Conservation (phyloP, 1,140 invertebrate species). For the Olivierus martensii region DNA sequence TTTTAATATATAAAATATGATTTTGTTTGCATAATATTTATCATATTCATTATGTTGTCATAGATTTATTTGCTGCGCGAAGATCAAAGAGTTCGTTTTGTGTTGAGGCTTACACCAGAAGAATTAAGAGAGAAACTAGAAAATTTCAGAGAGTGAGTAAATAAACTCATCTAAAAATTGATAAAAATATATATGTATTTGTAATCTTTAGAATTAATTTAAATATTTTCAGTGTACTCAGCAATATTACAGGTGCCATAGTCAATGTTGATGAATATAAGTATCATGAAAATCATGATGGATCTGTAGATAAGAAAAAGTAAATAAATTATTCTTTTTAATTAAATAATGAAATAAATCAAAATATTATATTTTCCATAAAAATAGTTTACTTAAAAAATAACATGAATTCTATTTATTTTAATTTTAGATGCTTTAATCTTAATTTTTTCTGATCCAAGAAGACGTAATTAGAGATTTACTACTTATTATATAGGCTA, state of each 20-base stretch:
- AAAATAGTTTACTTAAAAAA: too few relatives aligned
- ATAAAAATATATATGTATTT: too few relatives aligned
- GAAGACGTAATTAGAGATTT: too few relatives aligned
- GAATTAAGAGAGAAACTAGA: slow-evolving; percentile 66
- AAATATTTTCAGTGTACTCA: slow-evolving; percentile 42
- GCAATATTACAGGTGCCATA: slow-evolving; percentile 73
- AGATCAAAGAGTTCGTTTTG: slow-evolving; percentile 83
- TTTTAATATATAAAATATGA: too few relatives aligned
- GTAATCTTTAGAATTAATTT: too few relatives aligned
- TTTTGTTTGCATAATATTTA: not conserved
- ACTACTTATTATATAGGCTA: too few relatives aligned
- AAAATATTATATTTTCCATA: too few relatives aligned
- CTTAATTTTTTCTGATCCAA: too few relatives aligned
- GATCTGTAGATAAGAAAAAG: slow-evolving; percentile 82
- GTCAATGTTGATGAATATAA: slow-evolving; percentile 88
- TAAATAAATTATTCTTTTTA: too few relatives aligned
- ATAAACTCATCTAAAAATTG: not conserved
- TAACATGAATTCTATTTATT: too few relatives aligned
- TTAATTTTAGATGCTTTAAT: too few relatives aligned
- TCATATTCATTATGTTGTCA: slow-evolving; percentile 4
- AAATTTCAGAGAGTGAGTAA: slow-evolving; percentile 57
- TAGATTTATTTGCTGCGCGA: slow-evolving; percentile 77
- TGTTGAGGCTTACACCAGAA: slow-evolving; percentile 71
- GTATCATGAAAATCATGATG: slow-evolving; percentile 80
- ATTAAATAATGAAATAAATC: too few relatives aligned